phyloP scores from a whole-genome alignment of 2,797 vertebrate species.

The Oceanodroma leucorhoa region DNA sequence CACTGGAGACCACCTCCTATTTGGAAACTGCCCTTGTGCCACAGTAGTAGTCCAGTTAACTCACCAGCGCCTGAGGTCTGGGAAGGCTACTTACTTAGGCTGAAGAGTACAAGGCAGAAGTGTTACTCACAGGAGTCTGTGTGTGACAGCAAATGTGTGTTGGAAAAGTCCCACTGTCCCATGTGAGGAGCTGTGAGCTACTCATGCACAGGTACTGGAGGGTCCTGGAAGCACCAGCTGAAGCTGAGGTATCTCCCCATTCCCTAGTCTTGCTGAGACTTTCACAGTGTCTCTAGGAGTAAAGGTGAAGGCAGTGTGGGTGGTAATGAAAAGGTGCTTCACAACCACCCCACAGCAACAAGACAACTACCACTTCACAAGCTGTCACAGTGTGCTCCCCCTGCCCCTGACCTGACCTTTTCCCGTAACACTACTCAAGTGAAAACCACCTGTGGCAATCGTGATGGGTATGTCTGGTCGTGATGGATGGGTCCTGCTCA shows the following conservation, averaged over 20 bases:
- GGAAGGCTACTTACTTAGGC: neutral
- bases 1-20: neutral
- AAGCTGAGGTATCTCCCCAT: neutral
- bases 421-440: too few species aligned
- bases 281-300: neutral
- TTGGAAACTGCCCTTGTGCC: neutral
- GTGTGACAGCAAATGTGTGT: neutral
- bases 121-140: neutral
- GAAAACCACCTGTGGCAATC: too few species aligned
- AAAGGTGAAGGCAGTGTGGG: neutral
- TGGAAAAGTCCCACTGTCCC: neutral
- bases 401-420: too few species aligned
- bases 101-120: neutral
- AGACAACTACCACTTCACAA: neutral
- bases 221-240: neutral
- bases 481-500: too few species aligned
- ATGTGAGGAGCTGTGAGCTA: neutral
- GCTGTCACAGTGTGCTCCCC: too few species aligned
- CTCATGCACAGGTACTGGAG: neutral
- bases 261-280: neutral
- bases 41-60: neutral
- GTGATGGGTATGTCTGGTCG: too few species aligned
- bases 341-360: neutral
- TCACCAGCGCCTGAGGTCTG: neutral
- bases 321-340: fast-evolving